Evolutionary conservation across 1,140 invertebrate species (phyloP).

Genomic region (Leptinotarsa texana): DNA sequence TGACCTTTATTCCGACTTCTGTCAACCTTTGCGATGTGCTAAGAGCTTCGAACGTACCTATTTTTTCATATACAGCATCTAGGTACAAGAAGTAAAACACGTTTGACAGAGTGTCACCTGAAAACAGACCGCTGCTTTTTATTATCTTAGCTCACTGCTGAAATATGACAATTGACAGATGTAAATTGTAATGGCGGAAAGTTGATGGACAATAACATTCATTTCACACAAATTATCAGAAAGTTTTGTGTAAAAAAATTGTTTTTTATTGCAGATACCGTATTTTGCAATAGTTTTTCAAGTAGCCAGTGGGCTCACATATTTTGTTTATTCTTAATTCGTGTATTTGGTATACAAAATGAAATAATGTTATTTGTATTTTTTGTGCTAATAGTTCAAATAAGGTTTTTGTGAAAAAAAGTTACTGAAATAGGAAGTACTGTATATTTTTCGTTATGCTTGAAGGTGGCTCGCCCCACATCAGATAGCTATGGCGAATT

Average conservation of each 20-base stretch:
- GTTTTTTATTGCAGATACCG: conserved; percentile 13
- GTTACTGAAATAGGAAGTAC: conserved; percentile 32
- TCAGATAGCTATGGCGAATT: conserved; percentile 59
- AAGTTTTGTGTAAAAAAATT: conserved; percentile 40
- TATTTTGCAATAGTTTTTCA: conserved; percentile 21
- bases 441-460: conserved; percentile 47
- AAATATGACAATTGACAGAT: conserved; percentile 30
- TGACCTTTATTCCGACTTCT: too few relatives aligned
- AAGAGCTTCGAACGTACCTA: too few relatives aligned
- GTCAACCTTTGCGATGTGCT: too few relatives aligned
- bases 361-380: conserved; percentile 50
- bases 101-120: too few relatives aligned
- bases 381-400: conserved; percentile 47
- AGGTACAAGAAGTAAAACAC: too few relatives aligned
- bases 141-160: too few relatives aligned
- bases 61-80: too few relatives aligned
- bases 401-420: conserved; percentile 31
- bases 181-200: conserved; percentile 53
- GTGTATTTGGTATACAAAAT: conserved; percentile 44
- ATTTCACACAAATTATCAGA: conserved; percentile 41
- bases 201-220: conserved; percentile 54
- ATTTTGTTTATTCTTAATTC: conserved; percentile 33
- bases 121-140: too few relatives aligned
- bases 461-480: conserved; percentile 39
- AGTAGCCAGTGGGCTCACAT: conserved; percentile 27